These are phyloP conservation scores for Megaustenia siamemsis DNA, from an alignment of 2,888 invertebrate genomes.

Conservation along the genomic window DNA sequence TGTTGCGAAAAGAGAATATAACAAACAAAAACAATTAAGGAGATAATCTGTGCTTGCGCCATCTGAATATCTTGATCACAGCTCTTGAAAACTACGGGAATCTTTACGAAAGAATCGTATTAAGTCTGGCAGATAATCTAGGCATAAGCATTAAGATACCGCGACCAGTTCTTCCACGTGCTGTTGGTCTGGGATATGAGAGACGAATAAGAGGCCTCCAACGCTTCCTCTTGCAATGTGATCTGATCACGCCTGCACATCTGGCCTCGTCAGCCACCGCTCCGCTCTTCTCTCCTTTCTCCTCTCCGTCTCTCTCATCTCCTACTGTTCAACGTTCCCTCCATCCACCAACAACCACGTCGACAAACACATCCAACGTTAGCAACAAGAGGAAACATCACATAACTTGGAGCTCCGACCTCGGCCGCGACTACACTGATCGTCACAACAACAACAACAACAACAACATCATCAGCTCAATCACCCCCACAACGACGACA, in stretches of 20 bases:
- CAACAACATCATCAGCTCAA: background rate
- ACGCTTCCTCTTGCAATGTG: constrained; percentile 53
- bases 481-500: constrained; percentile 20
- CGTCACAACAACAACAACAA: constrained; percentile 29
- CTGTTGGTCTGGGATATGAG: constrained; percentile 42
- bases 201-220: constrained; percentile 47
- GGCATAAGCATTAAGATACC: constrained; percentile 49
- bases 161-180: constrained; percentile 49
- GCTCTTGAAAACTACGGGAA: no score
- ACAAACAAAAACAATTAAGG: no score
- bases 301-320: constrained; percentile 35
- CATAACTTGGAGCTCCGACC: constrained; percentile 38
- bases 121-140: background rate
- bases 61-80: no score
- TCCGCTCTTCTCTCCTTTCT: constrained; percentile 38
- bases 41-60: no score
- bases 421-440: constrained; percentile 15
- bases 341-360: constrained; percentile 17
- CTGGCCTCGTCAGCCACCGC: constrained; percentile 44
- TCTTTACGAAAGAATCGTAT: no score
- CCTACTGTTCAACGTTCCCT: constrained; percentile 3
- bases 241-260: constrained; percentile 45
- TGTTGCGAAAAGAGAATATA: no score
- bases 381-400: constrained; percentile 40
- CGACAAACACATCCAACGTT: background rate